Evolutionary conservation across 1,140 invertebrate species (phyloP), one percentile per base, ranked within the genome.

Genomic region (Procambarus virginalis): DNA sequence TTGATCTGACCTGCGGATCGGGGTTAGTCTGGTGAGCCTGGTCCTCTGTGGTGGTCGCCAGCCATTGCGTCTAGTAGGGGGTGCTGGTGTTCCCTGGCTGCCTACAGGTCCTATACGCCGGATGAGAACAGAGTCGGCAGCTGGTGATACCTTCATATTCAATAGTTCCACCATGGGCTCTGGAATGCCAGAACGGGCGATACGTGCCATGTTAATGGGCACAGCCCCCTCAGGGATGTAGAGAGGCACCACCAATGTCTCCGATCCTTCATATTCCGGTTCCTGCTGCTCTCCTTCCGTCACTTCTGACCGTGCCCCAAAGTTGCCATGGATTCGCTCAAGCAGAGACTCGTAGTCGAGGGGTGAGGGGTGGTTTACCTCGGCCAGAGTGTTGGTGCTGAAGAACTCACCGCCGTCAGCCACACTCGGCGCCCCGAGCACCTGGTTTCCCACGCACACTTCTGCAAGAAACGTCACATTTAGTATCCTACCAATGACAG

Each of bases 191-290:
- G 85, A 88, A 20, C 91, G 83, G 8, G 91, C 81, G 58, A 92
- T 92, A 34, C 91, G 83, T 3, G 86, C 87, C n/a, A 92, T 48
- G 22, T 60, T 80, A 64, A 92, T 89, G 6, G 89, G 91, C 46
- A 92, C 86, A 9, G 91, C 91, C 45, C 89, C 89, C 46, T 86
- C 83, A 14, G 91, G 91, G 80, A 92, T 92, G 78, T 92, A 92
- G n/a, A 92, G 77, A 6, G 91, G 91, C 12, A 92, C 85, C n/a
- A 92, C 70, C 60, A 91, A 51, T 2, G 91, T 92, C 45, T 91
- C 91, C 8, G 90, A 83, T 6, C 91, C 91, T 55, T 77, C 73
- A 70, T 92, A 92, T 55, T 90, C 91, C 5, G 91, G 91, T 22
- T 92, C 91, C 60, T 89, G 34, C 64, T 55, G 73, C 12, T 89